These are phyloP conservation scores for Meloidogyne floridensis DNA, from an alignment of 1,140 invertebrate genomes.

Conservation along the genomic window DNA sequence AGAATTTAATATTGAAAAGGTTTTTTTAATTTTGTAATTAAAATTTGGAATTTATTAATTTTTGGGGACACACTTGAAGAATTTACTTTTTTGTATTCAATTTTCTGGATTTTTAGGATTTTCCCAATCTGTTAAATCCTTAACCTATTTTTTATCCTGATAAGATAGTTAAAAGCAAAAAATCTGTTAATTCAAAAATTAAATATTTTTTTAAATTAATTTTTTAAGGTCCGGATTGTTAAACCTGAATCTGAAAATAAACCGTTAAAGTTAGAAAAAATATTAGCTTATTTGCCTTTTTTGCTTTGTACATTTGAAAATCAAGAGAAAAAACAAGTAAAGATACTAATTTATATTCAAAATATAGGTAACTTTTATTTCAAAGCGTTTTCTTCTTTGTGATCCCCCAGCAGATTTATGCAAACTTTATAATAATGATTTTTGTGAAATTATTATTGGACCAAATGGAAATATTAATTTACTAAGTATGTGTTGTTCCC, in stretches of 20 bases:
- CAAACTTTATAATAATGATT: conserved; percentile 20
- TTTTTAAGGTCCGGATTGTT: conserved; percentile 4
- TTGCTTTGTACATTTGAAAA: conserved; percentile 27
- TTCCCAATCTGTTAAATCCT: too few relatives aligned
- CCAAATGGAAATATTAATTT: conserved; percentile 29
- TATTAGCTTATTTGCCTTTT: conserved; percentile 37
- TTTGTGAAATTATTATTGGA: conserved; percentile 39
- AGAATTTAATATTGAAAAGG: conserved; percentile 40
- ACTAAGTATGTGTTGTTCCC: conserved; percentile 23
- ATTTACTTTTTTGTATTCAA: too few relatives aligned
- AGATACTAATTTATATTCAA: not conserved
- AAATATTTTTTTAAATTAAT: not conserved
- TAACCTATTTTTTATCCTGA: too few relatives aligned
- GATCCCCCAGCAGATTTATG: conserved; percentile 39
- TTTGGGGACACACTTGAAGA: too few relatives aligned
- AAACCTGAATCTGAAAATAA: not conserved
- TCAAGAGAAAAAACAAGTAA: conserved; percentile 22
- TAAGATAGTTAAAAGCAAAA: not conserved
- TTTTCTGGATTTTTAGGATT: too few relatives aligned
- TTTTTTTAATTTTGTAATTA: not conserved
- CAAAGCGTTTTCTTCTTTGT: conserved; percentile 33
- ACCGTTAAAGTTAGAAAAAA: not conserved
- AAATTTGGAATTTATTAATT: not conserved
- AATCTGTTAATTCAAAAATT: not conserved
- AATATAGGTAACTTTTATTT: not conserved